A percentile compares a stretch with the other conserved stretches of the same genome.
Conservation (phyloP, 2,888 invertebrate genomes). For the Nycteola revayana region DNA sequence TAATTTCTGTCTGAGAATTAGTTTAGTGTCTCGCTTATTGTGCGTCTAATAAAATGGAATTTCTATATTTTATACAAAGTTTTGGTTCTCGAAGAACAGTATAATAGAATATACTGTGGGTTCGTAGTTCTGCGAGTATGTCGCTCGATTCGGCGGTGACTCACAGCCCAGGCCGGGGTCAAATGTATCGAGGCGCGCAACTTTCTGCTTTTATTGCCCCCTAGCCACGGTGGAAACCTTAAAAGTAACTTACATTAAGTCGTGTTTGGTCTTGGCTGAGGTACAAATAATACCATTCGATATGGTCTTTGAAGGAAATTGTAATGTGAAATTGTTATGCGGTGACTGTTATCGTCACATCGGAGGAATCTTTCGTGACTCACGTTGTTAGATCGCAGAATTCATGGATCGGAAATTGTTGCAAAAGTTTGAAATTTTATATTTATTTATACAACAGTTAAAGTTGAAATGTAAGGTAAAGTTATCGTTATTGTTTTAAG, state of each 20-base stretch:
- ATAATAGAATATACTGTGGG: too few species aligned
- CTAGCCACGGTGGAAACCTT: constrained; percentile 47
- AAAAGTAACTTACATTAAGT: constrained; percentile 47
- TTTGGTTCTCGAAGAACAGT: too few species aligned
- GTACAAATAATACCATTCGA: constrained; percentile 20
- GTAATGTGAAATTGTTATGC: constrained; percentile 19
- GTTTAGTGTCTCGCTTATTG: too few species aligned
- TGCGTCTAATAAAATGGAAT: too few species aligned
- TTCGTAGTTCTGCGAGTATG: constrained; percentile 48
- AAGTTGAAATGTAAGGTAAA: too few species aligned
- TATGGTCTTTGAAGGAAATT: constrained; percentile 22
- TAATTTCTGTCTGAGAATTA: too few species aligned
- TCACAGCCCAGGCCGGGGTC: constrained; percentile 47
- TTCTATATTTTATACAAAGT: too few species aligned
- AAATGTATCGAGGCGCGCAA: constrained; percentile 47
- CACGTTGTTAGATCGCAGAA: constrained; percentile 11
- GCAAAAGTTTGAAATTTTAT: too few species aligned
- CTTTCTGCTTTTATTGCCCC: constrained; percentile 54
- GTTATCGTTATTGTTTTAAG: too few species aligned
- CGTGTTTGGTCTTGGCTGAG: neutral
- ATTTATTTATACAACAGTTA: too few species aligned
- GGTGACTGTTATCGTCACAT: constrained; percentile 22
- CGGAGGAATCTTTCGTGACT: constrained; percentile 18
- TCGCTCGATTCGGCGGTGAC: constrained; percentile 49
- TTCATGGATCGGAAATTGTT: too few species aligned